phyloP scores from a whole-genome alignment of 2,113 vertebrate genomes.

The Rhineura floridana region DNA sequence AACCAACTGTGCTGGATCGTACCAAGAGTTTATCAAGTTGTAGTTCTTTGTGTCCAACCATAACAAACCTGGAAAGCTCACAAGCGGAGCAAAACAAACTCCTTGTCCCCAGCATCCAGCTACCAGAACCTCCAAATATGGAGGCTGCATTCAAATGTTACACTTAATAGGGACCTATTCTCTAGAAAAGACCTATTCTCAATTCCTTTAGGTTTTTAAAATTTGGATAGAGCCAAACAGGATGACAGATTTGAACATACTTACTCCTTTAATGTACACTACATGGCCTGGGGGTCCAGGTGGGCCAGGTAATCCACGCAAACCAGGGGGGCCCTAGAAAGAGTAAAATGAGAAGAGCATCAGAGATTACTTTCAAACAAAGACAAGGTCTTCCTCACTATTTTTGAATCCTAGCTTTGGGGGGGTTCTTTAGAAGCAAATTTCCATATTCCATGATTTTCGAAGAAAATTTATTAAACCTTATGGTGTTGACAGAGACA shows the following conservation, averaged over 20 bases:
- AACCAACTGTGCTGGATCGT: neutral
- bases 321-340: conserved; percentile 82
- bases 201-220: neutral
- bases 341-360: neutral
- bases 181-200: neutral
- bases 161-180: neutral
- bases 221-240: neutral
- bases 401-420: neutral
- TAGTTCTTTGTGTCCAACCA: neutral
- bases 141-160: neutral
- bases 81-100: neutral
- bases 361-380: neutral
- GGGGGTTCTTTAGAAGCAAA: no score
- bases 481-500: neutral
- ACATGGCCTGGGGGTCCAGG: conserved; percentile 87
- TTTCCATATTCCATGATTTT: neutral
- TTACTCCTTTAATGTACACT: conserved; percentile 91
- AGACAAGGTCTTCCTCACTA: neutral
- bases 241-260: conserved; percentile 44
- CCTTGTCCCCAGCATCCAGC: neutral
- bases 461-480: neutral
- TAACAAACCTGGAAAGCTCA: neutral
- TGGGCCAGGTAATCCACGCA: conserved; percentile 85
- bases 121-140: neutral
- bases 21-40: neutral